A percentile compares a stretch with the other conserved stretches of the same genome.
These are phyloP conservation scores for Etheostoma perlongum DNA, from an alignment of 2,797 vertebrate genomes.

Conservation along the genomic window DNA sequence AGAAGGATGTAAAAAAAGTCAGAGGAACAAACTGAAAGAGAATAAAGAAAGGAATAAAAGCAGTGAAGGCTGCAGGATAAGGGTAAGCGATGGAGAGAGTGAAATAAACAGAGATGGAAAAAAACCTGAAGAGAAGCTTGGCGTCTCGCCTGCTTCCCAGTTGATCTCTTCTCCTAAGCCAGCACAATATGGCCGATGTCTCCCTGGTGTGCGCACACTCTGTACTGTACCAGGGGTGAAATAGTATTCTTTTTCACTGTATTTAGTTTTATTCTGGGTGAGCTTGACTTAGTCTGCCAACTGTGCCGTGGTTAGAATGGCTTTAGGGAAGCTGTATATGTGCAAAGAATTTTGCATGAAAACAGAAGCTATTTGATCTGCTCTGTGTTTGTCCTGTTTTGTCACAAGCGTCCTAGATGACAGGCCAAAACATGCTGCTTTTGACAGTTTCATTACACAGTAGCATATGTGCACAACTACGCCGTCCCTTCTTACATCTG, in stretches of 20 bases:
- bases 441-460: conserved; percentile 68
- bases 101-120: conserved; percentile 45
- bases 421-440: conserved; percentile 70
- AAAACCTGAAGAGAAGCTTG: conserved; percentile 69
- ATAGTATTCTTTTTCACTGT: conserved; percentile 74
- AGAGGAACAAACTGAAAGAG: conserved; percentile 5
- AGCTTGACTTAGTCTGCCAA: conserved; percentile 77
- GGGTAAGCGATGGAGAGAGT: conserved; percentile 29
- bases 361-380: conserved; percentile 78
- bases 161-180: conserved; percentile 83
- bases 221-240: conserved; percentile 66
- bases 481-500: conserved; percentile 34
- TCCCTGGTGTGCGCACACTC: conserved; percentile 73
- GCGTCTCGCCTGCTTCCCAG: conserved; percentile 79
- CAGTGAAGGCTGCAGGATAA: conserved; percentile 20
- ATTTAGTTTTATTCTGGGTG: conserved; percentile 68
- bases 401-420: conserved; percentile 55
- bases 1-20: conserved; percentile 30
- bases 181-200: conserved; percentile 84
- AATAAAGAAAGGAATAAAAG: not conserved
- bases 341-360: conserved; percentile 61
- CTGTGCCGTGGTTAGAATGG: conserved; percentile 70
- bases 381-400: conserved; percentile 73
- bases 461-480: conserved; percentile 65
- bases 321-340: conserved; percentile 65